Conservation (phyloP, 64 coral and sea anemone species). For the Stylophora pistillata region DNA sequence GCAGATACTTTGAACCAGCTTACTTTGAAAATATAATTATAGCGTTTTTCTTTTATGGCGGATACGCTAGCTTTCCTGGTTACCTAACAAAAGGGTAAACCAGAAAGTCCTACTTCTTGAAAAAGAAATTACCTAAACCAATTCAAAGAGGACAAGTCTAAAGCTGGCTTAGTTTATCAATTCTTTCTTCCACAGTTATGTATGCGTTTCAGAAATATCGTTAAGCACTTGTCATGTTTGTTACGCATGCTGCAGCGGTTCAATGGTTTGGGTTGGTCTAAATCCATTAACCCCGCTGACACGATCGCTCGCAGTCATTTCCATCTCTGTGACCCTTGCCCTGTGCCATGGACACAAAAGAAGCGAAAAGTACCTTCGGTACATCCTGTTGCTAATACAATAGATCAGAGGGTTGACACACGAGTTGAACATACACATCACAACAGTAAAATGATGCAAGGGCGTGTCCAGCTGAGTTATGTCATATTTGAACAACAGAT, state of each 20-base stretch:
- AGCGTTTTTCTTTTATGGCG: not conserved
- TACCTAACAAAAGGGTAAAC: not conserved
- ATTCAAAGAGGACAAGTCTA: no score
- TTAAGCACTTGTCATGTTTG: not conserved
- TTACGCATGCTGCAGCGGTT: not conserved
- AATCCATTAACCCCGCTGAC: not conserved
- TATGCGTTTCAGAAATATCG: not conserved
- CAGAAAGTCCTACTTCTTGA: not conserved
- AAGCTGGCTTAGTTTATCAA: not conserved
- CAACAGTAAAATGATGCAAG: conserved; percentile 76
- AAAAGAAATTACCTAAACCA: no score
- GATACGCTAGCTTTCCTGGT: no score
- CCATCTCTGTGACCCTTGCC: conserved; percentile 8
- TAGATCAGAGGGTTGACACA: conserved; percentile 89
- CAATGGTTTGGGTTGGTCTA: not conserved
- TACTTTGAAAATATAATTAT: not conserved
- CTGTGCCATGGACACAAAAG: conserved; percentile 63
- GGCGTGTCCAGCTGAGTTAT: conserved; percentile 65
- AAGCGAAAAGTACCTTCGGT: conserved; percentile 52
- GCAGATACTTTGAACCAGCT: no score
- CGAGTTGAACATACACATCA: conserved; percentile 86
- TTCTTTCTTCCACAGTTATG: not conserved
- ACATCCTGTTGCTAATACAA: conserved; percentile 72
- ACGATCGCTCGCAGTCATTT: conserved; percentile 12
- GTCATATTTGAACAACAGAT: conserved; percentile 87